A percentile compares a stretch with the other conserved stretches of the same genome.
Conservation (phyloP, 2,113 vertebrate species). For the Trogon surrucura region DNA sequence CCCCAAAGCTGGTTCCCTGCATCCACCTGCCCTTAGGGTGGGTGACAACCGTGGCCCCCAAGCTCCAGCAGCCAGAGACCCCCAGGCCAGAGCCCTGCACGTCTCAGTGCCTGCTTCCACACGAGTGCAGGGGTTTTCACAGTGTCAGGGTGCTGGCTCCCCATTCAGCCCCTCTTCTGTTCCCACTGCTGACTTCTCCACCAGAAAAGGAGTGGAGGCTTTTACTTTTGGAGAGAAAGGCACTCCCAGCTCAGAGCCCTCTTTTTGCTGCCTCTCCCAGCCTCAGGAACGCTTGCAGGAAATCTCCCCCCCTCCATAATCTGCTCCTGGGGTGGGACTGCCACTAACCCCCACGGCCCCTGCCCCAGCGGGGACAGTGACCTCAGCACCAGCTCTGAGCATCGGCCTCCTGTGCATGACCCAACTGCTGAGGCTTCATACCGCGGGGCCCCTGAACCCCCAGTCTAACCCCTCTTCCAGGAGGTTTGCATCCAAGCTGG, state of each 20-base stretch:
- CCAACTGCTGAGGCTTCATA: rapidly evolving
- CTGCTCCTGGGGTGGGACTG: not conserved
- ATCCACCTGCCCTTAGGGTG: not conserved
- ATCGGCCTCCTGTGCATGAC: rapidly evolving
- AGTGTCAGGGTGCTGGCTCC: not conserved
- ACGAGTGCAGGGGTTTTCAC: not conserved
- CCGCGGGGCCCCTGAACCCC: not conserved
- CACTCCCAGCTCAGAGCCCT: not conserved
- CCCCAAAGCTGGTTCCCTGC: not conserved
- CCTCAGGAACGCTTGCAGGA: not conserved
- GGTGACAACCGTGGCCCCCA: not conserved
- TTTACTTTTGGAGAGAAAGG: not conserved
- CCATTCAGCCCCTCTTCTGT: not conserved
- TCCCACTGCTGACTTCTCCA: not conserved
- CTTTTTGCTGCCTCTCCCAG: not conserved
- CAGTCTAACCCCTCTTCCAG: rapidly evolving
- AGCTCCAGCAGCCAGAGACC: not conserved
- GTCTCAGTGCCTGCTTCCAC: rapidly evolving
- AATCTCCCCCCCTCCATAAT: not conserved
- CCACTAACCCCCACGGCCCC: not conserved
- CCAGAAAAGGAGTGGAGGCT: not conserved
- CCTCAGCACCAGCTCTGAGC: not conserved
- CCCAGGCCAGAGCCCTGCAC: not conserved
- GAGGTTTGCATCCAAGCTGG: not conserved
- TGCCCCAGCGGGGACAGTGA: rapidly evolving